Base-by-base conservation (phyloP, 2,113 vertebrate genomes). In the Sinocyclocheilus anophthalmus region DNA sequence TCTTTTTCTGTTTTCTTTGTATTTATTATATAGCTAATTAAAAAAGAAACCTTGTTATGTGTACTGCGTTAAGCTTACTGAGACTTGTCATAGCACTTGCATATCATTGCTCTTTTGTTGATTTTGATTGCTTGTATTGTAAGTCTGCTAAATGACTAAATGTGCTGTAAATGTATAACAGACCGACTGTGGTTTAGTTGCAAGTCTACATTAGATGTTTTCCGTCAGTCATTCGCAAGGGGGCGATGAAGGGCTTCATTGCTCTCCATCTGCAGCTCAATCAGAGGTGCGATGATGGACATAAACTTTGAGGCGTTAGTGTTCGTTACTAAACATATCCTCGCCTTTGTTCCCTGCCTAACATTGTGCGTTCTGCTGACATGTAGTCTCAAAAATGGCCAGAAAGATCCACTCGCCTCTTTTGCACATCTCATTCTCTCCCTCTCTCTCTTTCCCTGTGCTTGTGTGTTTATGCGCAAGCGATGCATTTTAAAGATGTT, bases 201-300 rank as follows among this genome's bases (percentile, higher is more conserved):
- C 24, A 79, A 12, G 76, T 39, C 30, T 9, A 8, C 33, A 83
- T 85, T 5, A 24, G 18, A 53, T 86, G 80, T 59, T 80, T 67
- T 90, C 84, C 55, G 83, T 89, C 93, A 93, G 92, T 90, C 84
- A 73, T 88, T 93, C 94, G 73, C 94, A 90, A 89, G 94, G 91
- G 93, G 94, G 94, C 93, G 93, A 88, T 93, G 92, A 90, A 92
- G 94, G 90, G 94, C 92, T 89, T 72, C 81, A 45, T 1, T 80
- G 57, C 8, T 20, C 14, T 87, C 80, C 77, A 83, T 89, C 88
- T 76, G 67, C 20, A 22, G 20, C 10, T 59, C 57, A 18, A 12
- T 81, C 79, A 81, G n/a, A 42, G 18, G n/a, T 5, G 20, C 11
- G 76, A 55, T 42, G 57, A 26, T 63, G 57, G 57, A 65, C 59